Evolutionary conservation across 1,140 invertebrate genomes (phyloP).

Genomic region (Piezodorus guildinii): DNA sequence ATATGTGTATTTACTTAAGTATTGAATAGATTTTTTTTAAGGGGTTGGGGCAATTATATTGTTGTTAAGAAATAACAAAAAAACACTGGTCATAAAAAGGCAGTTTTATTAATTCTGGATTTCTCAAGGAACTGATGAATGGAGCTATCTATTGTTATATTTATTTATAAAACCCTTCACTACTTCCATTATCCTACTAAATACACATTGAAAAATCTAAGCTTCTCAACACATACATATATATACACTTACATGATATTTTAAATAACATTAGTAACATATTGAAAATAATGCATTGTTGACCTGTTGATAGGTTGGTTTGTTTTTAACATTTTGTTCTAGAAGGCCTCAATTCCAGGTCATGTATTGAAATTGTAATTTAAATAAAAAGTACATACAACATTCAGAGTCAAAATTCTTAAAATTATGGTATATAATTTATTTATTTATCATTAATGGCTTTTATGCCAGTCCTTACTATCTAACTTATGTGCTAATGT

Average conservation of each 20-base stretch:
- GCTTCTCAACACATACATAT: not conserved
- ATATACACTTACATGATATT: not conserved
- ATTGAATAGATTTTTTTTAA: too few relatives aligned
- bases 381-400: slow-evolving; percentile 2
- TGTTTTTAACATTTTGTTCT: not conserved
- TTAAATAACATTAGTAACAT: not conserved
- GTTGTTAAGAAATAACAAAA: too few relatives aligned
- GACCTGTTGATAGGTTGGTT: slow-evolving; percentile 4
- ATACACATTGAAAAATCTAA: slow-evolving; percentile 9
- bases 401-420: not conserved
- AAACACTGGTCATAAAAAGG: not conserved
- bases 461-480: not conserved
- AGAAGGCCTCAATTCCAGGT: slow-evolving; percentile 13
- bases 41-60: too few relatives aligned
- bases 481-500: slow-evolving; percentile 13
- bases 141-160: not conserved
- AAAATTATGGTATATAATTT: not conserved
- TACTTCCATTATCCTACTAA: not conserved
- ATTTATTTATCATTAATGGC: not conserved
- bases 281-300: not conserved
- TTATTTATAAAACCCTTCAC: slow-evolving; percentile 12
- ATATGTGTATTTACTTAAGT: not conserved
- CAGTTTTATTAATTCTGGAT: not conserved
- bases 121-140: not conserved
- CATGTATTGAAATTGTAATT: not conserved